Evolutionary conservation across 1,140 invertebrate species (phyloP), one percentile per base, ranked within the genome.

Genomic region (Steinernema feltiae): DNA sequence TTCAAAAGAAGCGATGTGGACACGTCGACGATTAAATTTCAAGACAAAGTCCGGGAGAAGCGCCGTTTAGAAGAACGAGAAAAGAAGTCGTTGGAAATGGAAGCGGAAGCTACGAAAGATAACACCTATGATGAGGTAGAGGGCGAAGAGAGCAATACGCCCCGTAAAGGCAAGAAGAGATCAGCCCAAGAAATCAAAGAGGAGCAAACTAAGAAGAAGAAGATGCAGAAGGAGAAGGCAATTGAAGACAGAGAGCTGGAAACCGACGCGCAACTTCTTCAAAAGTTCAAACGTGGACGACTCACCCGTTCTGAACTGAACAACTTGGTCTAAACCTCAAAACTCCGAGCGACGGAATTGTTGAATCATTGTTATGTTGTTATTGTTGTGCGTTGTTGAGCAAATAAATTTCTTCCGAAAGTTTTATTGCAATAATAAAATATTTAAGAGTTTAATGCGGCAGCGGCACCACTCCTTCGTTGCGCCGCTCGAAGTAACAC

Each of bases 1-100:
- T 81, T 81, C 80, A 79, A 81, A 21, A 27, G 80, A 35, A 78
- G 75, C 70, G 76, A 69, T 27, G 72, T 81, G 1, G 77, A 81
- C 69, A 81, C 80, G 2, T 76, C 76, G 17, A 63, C 63, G 21
- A 81, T 81, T 46, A 63, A 75, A 31, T 81, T 77, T 27, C 32
- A 72, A 24, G 75, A 78, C 74, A 79, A 78, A 15, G 15, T 17
- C 72, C 24, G 21, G n/a, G 76, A 77, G 75, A 32, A 78, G 35
- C 73, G 73, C 18, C 24, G 73, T 27, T 63, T 46, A 27, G 75
- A 77, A 32, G 27, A 75, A 32, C 75, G 35, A 29, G 27, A 30
- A 30, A 32, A 41, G 31, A 74, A 32, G 63, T 77, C 63, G 7
- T 24, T 18, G 30, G 41, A 48, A 29, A 30, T 32, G n/a, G 32